These are phyloP conservation scores for Pan troglodytes DNA, from an alignment of 2,113 vertebrate genomes.

Conservation along the genomic window DNA sequence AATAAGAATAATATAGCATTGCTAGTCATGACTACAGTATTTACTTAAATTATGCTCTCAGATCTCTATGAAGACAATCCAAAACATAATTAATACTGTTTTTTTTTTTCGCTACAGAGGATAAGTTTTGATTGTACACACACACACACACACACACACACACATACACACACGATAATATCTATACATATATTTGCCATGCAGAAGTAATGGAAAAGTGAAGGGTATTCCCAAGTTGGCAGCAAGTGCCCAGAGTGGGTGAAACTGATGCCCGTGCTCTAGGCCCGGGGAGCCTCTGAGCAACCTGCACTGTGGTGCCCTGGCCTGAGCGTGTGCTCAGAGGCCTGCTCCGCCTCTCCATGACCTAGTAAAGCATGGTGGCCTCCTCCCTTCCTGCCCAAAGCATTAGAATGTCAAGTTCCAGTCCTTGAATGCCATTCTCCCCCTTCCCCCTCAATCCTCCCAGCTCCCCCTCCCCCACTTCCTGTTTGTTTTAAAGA, in stretches of 20 bases:
- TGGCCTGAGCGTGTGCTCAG: no score
- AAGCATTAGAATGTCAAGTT: neutral
- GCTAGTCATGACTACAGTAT: slow-evolving; percentile 14
- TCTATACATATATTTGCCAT: neutral
- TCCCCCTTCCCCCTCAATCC: neutral
- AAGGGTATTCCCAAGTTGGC: neutral
- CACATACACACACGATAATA: neutral
- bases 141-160: no score
- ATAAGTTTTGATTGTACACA: neutral
- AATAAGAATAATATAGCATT: slow-evolving; percentile 49
- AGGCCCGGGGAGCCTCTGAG: neutral
- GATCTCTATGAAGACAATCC: slow-evolving; percentile 50
- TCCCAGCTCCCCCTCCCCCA: neutral
- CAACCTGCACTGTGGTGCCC: neutral
- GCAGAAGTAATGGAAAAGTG: neutral
- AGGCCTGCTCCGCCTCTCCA: rapidly evolving
- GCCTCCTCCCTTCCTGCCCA: neutral
- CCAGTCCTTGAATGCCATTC: neutral
- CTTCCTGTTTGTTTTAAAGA: neutral
- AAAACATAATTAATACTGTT: slow-evolving; percentile 43
- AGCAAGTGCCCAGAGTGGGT: neutral
- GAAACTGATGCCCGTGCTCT: no score
- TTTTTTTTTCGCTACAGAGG: neutral
- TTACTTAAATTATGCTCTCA: slow-evolving; percentile 46
- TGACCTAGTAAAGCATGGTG: no score